Evolutionary conservation across 1,140 invertebrate species (phyloP), one percentile per base, ranked within the genome.

Genomic region (Cryptotermes secundus): DNA sequence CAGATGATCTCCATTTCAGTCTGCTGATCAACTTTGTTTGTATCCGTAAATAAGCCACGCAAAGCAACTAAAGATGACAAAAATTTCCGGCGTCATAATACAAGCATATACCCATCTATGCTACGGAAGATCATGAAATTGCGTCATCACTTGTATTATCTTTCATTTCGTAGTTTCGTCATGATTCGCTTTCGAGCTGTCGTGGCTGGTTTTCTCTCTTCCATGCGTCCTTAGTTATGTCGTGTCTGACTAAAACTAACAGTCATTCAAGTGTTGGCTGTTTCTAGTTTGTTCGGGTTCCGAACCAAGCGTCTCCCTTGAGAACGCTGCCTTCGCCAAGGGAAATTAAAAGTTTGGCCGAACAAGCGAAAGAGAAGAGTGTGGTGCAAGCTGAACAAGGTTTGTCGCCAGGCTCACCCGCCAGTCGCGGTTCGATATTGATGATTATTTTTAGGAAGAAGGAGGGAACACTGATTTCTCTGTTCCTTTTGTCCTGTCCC

Each of bases 321-420:
- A 72, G 59, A 26, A 12, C 6, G 9, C n/a, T 12, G 4, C 59
- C 26, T 72, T 72, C 59, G 59, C 59, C 59, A 31, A 31, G 59
- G 59, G 59, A 72, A 72, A 72, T 72, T 72, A 72, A 72, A 72
- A 72, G 59, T 72, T 72, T 72, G n/a, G 59, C 31, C 26, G 59
- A 72, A 72, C 59, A 72, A n/a, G 59, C 3, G 59, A 72, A 72
- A 7, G 59, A 31, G 31, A 2, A n/a, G 59, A 72, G 14, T 14
- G 1, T 9, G n/a, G 26, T 72, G 2, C 45, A 31, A 26, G n/a
- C 14, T n/a, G 26, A 31, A 26, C 45, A 4, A 12, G 4, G 38
- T 38, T 12, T 38, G 38, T 59, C n/a, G 53, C 24, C 24, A 9
- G 4, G n/a, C n/a, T 31, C n/a, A 0, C 26, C 59, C 6, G 59